These are phyloP conservation scores for Acronicta alni DNA, from an alignment of 2,888 invertebrate genomes.

Conservation along the genomic window DNA sequence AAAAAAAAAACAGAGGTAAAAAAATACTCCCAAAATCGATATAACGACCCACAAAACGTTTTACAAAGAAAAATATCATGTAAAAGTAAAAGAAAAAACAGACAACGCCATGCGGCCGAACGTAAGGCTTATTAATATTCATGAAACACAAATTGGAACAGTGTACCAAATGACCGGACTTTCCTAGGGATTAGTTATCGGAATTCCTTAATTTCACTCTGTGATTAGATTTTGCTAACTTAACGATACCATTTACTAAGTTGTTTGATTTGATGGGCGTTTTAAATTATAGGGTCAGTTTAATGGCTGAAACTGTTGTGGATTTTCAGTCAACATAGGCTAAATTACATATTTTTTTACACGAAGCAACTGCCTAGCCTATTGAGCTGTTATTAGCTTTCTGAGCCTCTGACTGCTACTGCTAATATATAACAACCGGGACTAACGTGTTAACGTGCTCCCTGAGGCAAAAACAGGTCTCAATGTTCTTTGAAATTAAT, in stretches of 20 bases:
- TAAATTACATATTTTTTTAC: too few relatives aligned
- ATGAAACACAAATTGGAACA: constrained; percentile 76
- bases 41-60: constrained; percentile 18
- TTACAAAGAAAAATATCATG: constrained; percentile 42
- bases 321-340: too few relatives aligned
- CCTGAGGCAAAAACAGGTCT: too few relatives aligned
- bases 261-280: constrained; percentile 28
- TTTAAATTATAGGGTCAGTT: constrained; percentile 1
- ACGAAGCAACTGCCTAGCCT: too few relatives aligned
- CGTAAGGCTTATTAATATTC: constrained; percentile 72
- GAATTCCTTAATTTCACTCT: constrained; percentile 72
- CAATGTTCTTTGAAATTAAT: too few relatives aligned
- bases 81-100: constrained; percentile 34
- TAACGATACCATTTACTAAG: constrained; percentile 52
- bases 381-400: too few relatives aligned
- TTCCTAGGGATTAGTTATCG: constrained; percentile 73
- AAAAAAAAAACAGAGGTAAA: constrained; percentile 1
- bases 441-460: too few relatives aligned
- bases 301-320: not conserved
- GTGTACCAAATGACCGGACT: constrained; percentile 72
- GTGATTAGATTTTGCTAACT: constrained; percentile 70
- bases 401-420: too few relatives aligned
- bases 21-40: constrained; percentile 15
- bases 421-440: too few relatives aligned
- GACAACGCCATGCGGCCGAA: constrained; percentile 38